Evolutionary conservation across 2,888 invertebrate species (phyloP).

Genomic region (Ametastegia equiseti): DNA sequence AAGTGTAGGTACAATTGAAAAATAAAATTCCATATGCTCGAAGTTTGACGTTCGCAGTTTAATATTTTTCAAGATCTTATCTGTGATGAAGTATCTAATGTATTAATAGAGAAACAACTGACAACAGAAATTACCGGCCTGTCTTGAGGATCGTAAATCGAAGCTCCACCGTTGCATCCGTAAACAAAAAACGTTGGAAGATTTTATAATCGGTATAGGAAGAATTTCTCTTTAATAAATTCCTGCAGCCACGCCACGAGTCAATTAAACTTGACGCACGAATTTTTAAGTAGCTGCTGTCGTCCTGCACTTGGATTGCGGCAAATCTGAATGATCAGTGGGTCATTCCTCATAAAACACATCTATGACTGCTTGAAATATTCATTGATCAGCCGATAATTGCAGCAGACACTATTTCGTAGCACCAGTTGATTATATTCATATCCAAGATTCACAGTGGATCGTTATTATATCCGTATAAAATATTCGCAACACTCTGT

Average conservation of each 20-base stretch:
- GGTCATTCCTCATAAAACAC: neutral
- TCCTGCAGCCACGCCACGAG: neutral
- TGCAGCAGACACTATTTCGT: neutral
- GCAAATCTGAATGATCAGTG: neutral
- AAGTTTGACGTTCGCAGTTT: neutral
- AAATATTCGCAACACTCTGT: neutral
- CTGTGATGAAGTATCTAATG: neutral
- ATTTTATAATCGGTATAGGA: neutral
- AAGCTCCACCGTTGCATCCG: neutral
- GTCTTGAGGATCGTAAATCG: neutral
- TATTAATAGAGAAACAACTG: neutral
- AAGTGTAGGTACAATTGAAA: no score
- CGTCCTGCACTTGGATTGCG: neutral
- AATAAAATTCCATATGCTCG: neutral
- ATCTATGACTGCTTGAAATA: neutral
- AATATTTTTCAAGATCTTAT: neutral
- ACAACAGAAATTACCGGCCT: neutral
- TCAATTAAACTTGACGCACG: neutral
- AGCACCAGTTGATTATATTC: neutral
- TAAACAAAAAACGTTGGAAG: neutral
- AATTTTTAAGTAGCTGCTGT: neutral
- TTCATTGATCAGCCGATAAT: neutral
- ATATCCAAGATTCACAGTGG: neutral
- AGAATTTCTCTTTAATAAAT: neutral
- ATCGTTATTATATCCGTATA: neutral